Evolutionary conservation across 2,888 invertebrate genomes (phyloP).

Genomic region (Aphidius colemani): DNA sequence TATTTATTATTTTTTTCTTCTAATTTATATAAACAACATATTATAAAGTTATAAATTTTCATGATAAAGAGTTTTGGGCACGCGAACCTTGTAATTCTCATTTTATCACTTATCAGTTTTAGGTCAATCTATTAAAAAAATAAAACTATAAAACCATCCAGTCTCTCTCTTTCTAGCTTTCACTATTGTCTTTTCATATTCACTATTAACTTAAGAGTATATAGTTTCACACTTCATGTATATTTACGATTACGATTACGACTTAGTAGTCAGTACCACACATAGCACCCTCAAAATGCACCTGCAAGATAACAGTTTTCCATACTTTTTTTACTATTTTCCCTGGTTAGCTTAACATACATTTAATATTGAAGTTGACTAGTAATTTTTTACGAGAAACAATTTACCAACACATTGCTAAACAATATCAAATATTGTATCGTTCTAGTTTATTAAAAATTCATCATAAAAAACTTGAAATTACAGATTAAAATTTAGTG

Average conservation of each 20-base stretch:
- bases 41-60: not conserved
- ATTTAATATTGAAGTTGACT: too few species aligned
- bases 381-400: too few species aligned
- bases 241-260: slow-evolving; percentile 43
- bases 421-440: too few species aligned
- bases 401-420: too few species aligned
- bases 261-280: slow-evolving; percentile 31
- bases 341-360: too few species aligned
- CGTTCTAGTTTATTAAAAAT: too few species aligned
- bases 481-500: too few species aligned
- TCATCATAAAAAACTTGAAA: too few species aligned
- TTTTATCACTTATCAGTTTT: slow-evolving; percentile 38
- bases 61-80: slow-evolving; percentile 25
- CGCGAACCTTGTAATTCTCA: slow-evolving; percentile 31
- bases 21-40: too few species aligned
- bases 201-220: slow-evolving; percentile 17
- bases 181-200: slow-evolving; percentile 1
- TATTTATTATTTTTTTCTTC: too few species aligned
- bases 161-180: slow-evolving; percentile 9
- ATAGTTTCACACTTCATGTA: slow-evolving; percentile 45
- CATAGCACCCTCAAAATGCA: slow-evolving; percentile 39
- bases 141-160: slow-evolving; percentile 33
- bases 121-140: slow-evolving; percentile 37
- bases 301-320: slow-evolving; percentile 41
- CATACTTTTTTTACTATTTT: slow-evolving; percentile 18